Conservation (phyloP, 2,888 invertebrate species). For the Ganaspis brasiliensis region DNA sequence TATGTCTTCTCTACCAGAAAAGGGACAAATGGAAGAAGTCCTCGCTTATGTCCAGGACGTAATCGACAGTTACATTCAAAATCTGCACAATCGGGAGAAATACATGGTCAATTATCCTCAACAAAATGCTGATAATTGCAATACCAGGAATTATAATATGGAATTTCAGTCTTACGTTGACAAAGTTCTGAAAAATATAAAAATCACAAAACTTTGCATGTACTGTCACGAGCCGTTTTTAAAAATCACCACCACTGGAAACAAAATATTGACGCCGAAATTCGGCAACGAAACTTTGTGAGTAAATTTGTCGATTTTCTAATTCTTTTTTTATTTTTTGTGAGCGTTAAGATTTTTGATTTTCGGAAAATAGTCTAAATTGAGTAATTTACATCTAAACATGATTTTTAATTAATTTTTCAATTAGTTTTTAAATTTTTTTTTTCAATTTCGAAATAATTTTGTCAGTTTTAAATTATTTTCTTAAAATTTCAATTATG, state of each 20-base stretch:
- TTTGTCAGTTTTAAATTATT: too few relatives aligned
- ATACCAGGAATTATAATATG: constrained; percentile 81
- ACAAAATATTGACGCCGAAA: constrained; percentile 83
- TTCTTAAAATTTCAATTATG: too few relatives aligned
- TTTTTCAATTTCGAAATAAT: too few relatives aligned
- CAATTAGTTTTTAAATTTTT: too few relatives aligned
- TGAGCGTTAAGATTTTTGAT: too few relatives aligned
- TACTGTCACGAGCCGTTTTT: constrained; percentile 82
- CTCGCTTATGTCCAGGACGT: constrained; percentile 80
- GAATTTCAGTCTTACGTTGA: constrained; percentile 81
- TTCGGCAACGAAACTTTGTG: not conserved
- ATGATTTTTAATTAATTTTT: too few relatives aligned
- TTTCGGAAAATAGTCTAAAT: too few relatives aligned
- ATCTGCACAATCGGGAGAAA: constrained; percentile 62
- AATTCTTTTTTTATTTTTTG: too few relatives aligned
- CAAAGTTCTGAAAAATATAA: constrained; percentile 81
- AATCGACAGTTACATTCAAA: constrained; percentile 80
- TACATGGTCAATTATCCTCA: constrained; percentile 75
- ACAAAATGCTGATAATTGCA: constrained; percentile 74
- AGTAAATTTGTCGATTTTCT: too few relatives aligned
- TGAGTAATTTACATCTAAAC: too few relatives aligned
- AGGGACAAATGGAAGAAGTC: constrained; percentile 68
- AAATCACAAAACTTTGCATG: constrained; percentile 81
- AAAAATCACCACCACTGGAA: constrained; percentile 84
- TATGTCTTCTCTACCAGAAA: constrained; percentile 59